A percentile compares a stretch with the other conserved stretches of the same genome.
These are phyloP conservation scores for Cinclus mexicanus DNA, from an alignment of 2,113 vertebrate genomes.

Conservation along the genomic window DNA sequence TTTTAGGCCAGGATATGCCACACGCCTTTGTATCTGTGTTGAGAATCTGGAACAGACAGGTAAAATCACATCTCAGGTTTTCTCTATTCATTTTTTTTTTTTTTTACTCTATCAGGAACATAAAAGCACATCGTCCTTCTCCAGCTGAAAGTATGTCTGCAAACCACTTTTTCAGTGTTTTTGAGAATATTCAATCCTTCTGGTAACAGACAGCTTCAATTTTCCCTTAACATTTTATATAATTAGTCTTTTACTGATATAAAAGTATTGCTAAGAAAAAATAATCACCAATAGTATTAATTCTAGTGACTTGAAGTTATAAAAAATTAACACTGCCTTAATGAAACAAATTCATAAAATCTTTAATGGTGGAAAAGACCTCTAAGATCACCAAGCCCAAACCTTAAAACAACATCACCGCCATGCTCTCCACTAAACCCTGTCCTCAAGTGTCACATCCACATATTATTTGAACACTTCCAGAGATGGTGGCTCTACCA, in stretches of 20 bases:
- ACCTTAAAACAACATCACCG: background rate
- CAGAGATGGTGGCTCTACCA: background rate
- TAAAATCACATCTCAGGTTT: background rate
- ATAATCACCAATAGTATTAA: background rate
- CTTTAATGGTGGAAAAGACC: background rate
- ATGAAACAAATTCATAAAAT: background rate
- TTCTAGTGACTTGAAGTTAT: background rate
- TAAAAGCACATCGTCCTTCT: background rate
- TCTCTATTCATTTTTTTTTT: background rate
- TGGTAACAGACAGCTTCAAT: background rate
- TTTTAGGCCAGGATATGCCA: background rate
- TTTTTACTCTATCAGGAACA: background rate
- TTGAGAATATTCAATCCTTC: background rate
- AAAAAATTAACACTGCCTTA: background rate
- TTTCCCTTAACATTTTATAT: background rate
- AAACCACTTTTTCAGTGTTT: background rate
- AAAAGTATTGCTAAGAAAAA: background rate
- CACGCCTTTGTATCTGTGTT: background rate
- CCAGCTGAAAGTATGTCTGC: background rate
- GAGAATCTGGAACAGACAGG: background rate
- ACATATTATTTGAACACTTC: background rate
- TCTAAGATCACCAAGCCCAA: background rate
- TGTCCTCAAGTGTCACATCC: background rate
- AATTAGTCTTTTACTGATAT: background rate
- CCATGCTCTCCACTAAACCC: background rate